Conservation (phyloP, 2,113 vertebrate species). For the Odontophorus gujanensis region DNA sequence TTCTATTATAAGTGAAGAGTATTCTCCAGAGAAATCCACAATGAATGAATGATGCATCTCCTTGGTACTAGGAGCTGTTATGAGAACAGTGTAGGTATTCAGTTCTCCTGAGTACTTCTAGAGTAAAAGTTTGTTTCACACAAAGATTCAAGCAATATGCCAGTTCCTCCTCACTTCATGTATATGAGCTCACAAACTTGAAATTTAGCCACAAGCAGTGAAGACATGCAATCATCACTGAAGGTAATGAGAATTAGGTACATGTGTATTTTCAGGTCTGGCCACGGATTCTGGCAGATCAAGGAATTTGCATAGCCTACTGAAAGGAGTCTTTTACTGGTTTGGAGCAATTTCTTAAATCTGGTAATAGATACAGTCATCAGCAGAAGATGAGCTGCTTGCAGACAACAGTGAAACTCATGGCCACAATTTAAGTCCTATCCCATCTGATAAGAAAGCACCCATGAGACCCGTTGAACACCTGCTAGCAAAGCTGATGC, state of each 20-base stretch:
- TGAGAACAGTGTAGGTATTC: constrained; percentile 8
- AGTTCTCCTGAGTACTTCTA: background rate
- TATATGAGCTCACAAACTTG: background rate
- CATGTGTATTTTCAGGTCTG: background rate
- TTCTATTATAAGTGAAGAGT: constrained; percentile 59
- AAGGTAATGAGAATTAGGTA: background rate
- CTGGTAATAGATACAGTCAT: background rate
- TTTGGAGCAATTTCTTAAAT: background rate
- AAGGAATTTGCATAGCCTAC: background rate
- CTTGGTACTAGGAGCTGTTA: background rate
- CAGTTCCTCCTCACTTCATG: background rate
- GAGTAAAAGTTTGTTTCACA: background rate
- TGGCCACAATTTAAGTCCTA: background rate
- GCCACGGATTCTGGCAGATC: background rate
- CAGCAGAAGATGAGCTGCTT: background rate
- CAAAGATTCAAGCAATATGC: background rate
- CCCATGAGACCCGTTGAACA: background rate
- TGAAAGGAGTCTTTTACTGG: background rate
- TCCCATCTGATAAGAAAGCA: background rate
- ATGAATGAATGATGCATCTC: constrained; percentile 33
- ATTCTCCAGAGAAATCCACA: constrained; percentile 37
- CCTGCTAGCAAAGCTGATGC: background rate
- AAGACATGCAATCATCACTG: background rate
- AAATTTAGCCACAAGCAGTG: background rate
- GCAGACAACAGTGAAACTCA: background rate